Evolutionary conservation across 2,113 vertebrate genomes (phyloP), one percentile per base, ranked within the genome.

Genomic region (Macquaria ambigua): DNA sequence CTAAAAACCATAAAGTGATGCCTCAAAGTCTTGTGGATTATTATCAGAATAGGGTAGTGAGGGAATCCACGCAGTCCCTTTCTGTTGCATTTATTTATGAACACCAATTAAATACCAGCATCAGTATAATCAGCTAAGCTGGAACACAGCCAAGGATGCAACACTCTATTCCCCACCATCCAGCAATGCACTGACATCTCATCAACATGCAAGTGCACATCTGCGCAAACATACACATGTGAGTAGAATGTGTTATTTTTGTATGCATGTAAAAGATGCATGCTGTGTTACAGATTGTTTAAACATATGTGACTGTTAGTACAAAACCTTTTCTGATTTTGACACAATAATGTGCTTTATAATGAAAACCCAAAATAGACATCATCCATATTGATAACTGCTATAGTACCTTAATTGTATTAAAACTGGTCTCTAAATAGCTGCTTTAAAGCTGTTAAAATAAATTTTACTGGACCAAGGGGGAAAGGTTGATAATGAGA

Each of bases 51-150:
- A 23, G 74, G 25, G 71, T 16, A n/a, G 5, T 31, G 5, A 43
- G 21, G 39, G 61, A 74, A 77, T 68, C 23, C 43, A 55, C 46
- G 39, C 25, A 31, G 59, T 43, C 25, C 59, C 20, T 64, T 73
- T 83, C 25, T 74, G 43, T 46, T 85, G 59, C 66, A 84, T 87
- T 87, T 78, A 84, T 91, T 84, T 80, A 82, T 87, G 74, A 88
- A 89, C 43, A 71, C 50, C 64, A 87, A 83, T 89, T 88, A 81
- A 85, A 85, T 25, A 31, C 12, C 64, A 80, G 66, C 52, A 23
- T 52, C 67, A n/a, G 16, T 52, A 63, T 68, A 82, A 87, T 83
- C 59, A 86, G 56, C 67, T 39, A 16, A 55, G n/a, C 15, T 74
- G 74, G 62, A 84, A 46, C 10, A 12, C 74, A 74, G 77, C 79